These are phyloP conservation scores for Ichneumoninae sp. DNA, from an alignment of 2,888 invertebrate species.

Conservation along the genomic window DNA sequence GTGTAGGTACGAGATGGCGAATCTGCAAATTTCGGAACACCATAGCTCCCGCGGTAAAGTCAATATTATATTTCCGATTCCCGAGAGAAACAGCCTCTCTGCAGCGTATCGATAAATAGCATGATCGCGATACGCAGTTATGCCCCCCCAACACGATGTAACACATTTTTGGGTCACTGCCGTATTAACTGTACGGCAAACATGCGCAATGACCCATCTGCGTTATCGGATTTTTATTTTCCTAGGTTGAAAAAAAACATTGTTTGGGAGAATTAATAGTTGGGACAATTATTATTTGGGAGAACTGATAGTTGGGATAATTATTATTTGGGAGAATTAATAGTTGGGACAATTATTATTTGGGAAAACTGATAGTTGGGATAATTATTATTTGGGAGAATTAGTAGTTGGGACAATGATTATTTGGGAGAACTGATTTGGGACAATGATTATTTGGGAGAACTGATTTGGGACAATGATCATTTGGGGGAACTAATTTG, in stretches of 20 bases:
- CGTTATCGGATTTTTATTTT: not conserved
- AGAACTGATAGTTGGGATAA: no score
- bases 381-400: no score
- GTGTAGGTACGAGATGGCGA: slow-evolving; percentile 6
- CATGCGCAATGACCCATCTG: not conserved
- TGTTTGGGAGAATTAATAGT: not conserved
- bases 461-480: no score
- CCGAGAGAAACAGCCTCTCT: not conserved
- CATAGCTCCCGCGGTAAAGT: slow-evolving; percentile 21
- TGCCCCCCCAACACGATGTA: not conserved
- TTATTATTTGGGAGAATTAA: no score
- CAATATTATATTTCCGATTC: slow-evolving; percentile 34
- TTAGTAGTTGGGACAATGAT: no score
- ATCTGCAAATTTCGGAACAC: slow-evolving; percentile 41
- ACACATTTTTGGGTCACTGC: not conserved
- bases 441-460: no score
- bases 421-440: no score
- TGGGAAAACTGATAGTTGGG: no score
- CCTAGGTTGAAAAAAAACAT: not conserved
- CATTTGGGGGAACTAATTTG: no score
- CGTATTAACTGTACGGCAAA: not conserved
- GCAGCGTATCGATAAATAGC: slow-evolving; percentile 31
- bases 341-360: no score
- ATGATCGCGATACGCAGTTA: slow-evolving; percentile 34
- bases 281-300: no score